phyloP scores from a whole-genome alignment of 37 sponge, comb jelly and placozoan genomes.

The Halisarca cf. caerulea region DNA sequence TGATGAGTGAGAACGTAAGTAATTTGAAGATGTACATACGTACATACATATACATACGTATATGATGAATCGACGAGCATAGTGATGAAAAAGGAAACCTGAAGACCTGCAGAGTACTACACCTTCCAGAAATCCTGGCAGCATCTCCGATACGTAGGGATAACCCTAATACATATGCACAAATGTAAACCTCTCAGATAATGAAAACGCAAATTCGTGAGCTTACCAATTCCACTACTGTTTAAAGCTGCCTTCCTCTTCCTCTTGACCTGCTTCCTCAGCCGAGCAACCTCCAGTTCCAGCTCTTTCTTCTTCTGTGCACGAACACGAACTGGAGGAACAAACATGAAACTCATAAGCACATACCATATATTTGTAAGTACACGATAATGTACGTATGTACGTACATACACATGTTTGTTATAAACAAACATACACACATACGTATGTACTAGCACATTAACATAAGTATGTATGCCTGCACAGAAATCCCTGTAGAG shows the following conservation, averaged over 20 bases:
- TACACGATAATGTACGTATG: conserved; percentile 3
- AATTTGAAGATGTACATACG: too few species aligned
- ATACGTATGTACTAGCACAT: background rate
- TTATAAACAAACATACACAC: background rate
- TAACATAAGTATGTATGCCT: too few species aligned
- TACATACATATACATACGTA: conserved; percentile 6
- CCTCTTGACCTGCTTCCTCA: conserved; percentile 58
- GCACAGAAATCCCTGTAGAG: too few species aligned
- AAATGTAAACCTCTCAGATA: too few species aligned
- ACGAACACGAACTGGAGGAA: background rate
- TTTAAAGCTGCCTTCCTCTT: conserved; percentile 46
- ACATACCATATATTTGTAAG: conserved; percentile 27
- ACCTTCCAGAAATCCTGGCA: too few species aligned
- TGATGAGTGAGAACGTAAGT: too few species aligned
- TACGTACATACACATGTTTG: background rate
- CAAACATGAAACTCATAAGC: background rate
- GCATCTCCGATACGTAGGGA: too few species aligned
- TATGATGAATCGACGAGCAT: too few species aligned
- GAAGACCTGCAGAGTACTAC: too few species aligned
- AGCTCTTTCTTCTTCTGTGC: conserved; percentile 52
- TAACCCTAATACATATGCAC: too few species aligned
- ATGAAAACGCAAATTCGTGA: too few species aligned
- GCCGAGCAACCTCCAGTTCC: conserved; percentile 44
- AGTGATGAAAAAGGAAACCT: too few species aligned
- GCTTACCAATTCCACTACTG: conserved; percentile 49